phyloP scores from a whole-genome alignment of 64 coral and sea anemone species.

The Trachythela sp. region DNA sequence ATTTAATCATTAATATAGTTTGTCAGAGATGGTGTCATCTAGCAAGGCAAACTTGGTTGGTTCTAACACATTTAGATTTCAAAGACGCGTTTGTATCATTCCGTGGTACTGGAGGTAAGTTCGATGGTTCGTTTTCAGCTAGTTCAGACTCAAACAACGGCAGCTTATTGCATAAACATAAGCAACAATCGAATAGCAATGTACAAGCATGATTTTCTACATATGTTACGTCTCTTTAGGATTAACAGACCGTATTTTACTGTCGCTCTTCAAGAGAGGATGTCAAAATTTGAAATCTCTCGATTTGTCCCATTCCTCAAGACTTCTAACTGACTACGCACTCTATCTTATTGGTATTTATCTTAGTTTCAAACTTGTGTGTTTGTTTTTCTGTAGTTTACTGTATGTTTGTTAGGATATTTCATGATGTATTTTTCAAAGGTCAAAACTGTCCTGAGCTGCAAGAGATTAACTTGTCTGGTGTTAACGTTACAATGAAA shows the following conservation, averaged over 20 bases:
- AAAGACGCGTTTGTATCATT: constrained; percentile 63
- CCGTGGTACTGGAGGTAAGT: constrained; percentile 51
- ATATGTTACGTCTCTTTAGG: constrained; percentile 36
- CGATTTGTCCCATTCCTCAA: constrained; percentile 73
- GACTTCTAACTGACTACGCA: constrained; percentile 73
- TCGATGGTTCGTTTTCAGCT: too few relatives aligned
- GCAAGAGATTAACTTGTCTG: constrained; percentile 53
- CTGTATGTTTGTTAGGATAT: background rate
- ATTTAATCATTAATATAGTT: constrained; percentile 27
- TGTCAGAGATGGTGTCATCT: constrained; percentile 72
- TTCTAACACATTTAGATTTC: constrained; percentile 69
- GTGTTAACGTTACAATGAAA: constrained; percentile 66
- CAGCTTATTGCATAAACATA: background rate
- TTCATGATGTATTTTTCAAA: constrained; percentile 13
- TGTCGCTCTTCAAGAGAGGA: constrained; percentile 65
- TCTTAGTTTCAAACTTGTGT: background rate
- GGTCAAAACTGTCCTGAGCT: constrained; percentile 72
- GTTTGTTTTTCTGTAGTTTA: background rate
- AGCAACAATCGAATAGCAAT: too few relatives aligned
- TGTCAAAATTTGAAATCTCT: constrained; percentile 64
- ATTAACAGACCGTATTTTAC: constrained; percentile 85
- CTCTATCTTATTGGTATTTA: constrained; percentile 77
- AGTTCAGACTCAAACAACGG: background rate
- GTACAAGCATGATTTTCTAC: too few relatives aligned
- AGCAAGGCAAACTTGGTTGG: constrained; percentile 69